Evolutionary conservation across 2,797 vertebrate genomes (phyloP), one percentile per base, ranked within the genome.

Genomic region (Acipenser ruthenus): DNA sequence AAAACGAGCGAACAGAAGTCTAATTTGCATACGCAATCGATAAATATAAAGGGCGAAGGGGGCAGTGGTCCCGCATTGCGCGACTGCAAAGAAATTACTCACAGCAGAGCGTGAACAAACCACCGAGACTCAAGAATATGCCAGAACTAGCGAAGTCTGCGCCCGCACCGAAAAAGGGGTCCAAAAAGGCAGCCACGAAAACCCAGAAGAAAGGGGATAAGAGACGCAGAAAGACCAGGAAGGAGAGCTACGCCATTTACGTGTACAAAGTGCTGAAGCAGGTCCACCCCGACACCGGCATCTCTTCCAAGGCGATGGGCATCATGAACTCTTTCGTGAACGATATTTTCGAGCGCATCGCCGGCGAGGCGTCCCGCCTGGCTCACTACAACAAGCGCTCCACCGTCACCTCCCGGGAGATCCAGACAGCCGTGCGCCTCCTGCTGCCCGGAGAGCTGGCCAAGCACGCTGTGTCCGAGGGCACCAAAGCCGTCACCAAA

Each of bases 291-390:
- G 88, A 90, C 68, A 91, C 89, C 0, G 89, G 87, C 1, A 91
- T 93, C 62, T 92, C 90, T 0, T 90, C 89, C 3, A 92, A 92
- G 63, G 89, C 89, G 1, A 92, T 91, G 89, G 87, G 93, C 66
- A 94, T 95, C 75, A 93, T 94, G 90, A 94, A 93, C 75, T 93
- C 90, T 0, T 95, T 95, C 1, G 91, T 94, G 9, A 94, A 94
- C 0, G 91, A 95, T 70, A 93, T 94, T 72, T 94, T 94, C 6
- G 92, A 94, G 81, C 91, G 92, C 52, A 93, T 94, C 4, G 91
- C 92, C 0, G 90, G 90, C 0, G 92, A 94, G 64, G 93, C 93
- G 0, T 93, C 92, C 0, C 91, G 92, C 63, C 75, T 94, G 79
- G 91, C 92, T 1, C 92, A 93, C 11, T 94, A 94, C 84, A 94